Conservation (phyloP, 2,113 vertebrate genomes). For the Platycercus adscitus region DNA sequence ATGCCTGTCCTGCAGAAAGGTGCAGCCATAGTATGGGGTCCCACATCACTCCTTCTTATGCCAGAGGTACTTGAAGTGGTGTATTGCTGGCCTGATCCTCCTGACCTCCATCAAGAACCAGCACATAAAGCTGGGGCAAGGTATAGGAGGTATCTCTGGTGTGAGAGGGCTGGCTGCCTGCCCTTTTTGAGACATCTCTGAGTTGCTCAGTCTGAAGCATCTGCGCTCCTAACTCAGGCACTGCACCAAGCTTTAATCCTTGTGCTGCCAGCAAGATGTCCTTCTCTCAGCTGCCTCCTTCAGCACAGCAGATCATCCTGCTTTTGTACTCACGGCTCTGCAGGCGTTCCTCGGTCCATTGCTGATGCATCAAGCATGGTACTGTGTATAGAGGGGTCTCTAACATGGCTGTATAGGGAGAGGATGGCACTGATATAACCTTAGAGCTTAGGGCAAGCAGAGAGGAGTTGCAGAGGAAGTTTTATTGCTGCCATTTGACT, state of each 20-base stretch:
- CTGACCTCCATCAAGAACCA: not conserved
- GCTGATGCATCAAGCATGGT: not conserved
- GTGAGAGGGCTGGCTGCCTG: not conserved
- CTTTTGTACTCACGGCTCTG: not conserved
- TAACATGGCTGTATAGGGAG: fast-evolving
- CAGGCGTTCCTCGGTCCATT: not conserved
- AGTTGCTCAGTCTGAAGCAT: not conserved
- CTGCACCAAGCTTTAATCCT: not conserved
- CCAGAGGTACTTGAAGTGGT: not conserved
- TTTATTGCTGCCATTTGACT: not conserved
- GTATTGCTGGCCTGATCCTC: not conserved
- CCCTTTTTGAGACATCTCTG: not conserved
- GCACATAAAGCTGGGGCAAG: not conserved
- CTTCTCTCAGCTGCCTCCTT: not conserved
- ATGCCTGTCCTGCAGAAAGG: not conserved
- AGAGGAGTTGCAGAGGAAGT: not conserved
- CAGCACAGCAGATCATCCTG: not conserved
- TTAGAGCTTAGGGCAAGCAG: not conserved
- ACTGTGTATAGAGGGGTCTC: not conserved
- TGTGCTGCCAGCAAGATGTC: not conserved
- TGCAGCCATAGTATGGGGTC: not conserved
- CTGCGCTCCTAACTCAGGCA: not conserved
- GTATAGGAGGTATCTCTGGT: not conserved
- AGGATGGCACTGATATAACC: not conserved
- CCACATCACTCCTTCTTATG: not conserved